A percentile compares a stretch with the other conserved stretches of the same genome.
Conservation (phyloP, 2,113 vertebrate genomes). For the Origma solitaria region DNA sequence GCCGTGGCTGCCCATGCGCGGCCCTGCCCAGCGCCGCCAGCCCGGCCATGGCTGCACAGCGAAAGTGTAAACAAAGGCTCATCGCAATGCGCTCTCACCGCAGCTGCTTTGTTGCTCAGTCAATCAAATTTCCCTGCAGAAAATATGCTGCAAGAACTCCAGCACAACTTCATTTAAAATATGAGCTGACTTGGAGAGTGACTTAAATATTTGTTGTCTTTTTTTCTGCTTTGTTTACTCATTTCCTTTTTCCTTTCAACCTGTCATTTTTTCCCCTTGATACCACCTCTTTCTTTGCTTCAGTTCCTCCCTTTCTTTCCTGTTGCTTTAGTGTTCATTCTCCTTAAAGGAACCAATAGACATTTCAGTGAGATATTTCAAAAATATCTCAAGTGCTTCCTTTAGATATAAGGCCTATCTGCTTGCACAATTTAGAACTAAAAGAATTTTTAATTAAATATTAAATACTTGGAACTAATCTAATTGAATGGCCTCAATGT, state of each 20-base stretch:
- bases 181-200: background rate
- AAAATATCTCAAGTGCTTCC: background rate
- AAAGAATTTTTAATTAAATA: background rate
- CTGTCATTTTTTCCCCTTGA: fast-evolving
- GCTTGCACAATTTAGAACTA: background rate
- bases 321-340: background rate
- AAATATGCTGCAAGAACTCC: background rate
- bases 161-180: background rate
- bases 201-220: background rate
- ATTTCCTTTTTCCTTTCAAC: background rate
- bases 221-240: background rate
- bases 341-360: background rate
- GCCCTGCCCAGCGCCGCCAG: background rate
- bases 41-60: background rate
- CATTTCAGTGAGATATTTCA: background rate
- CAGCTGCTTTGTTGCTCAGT: background rate
- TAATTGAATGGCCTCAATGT: slow-evolving; percentile 26
- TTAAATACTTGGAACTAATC: slow-evolving; percentile 24
- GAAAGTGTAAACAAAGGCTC: slow-evolving; percentile 2
- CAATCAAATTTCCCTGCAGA: background rate
- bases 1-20: background rate
- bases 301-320: background rate
- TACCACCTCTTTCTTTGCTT: background rate
- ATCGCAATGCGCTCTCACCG: background rate
- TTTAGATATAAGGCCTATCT: background rate